Evolutionary conservation across 2,113 vertebrate species (phyloP).

Genomic region (Scortum barcoo): DNA sequence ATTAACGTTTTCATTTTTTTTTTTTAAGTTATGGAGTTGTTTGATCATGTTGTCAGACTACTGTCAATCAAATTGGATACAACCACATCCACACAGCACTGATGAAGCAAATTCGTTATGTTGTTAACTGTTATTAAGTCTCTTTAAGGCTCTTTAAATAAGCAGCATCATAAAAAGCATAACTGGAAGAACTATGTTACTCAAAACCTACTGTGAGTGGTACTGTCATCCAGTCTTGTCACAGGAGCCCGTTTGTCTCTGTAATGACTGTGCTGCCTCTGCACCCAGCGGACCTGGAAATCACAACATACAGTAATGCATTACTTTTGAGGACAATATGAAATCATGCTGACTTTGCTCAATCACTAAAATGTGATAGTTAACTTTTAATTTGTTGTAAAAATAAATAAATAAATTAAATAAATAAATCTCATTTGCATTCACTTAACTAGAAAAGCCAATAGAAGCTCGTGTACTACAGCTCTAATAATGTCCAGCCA

Average conservation of each 20-base stretch:
- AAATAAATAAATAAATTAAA: not conserved
- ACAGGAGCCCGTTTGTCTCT: slow-evolving; percentile 63
- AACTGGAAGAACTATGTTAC: not conserved
- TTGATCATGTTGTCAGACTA: not conserved
- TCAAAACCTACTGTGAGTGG: slow-evolving; percentile 45
- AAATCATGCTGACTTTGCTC: not conserved
- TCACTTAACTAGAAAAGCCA: not conserved
- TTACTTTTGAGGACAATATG: not conserved
- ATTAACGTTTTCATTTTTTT: not conserved
- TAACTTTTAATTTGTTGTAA: not conserved
- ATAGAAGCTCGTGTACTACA: not conserved
- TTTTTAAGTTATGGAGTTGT: not conserved
- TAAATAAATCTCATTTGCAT: not conserved
- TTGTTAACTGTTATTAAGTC: not conserved
- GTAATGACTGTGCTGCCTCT: slow-evolving; percentile 60
- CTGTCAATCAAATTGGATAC: too few relatives aligned
- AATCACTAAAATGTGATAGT: not conserved
- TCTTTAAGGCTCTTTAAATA: not conserved
- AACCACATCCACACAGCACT: not conserved
- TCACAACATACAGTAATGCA: slow-evolving; percentile 17
- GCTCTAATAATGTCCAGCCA: slow-evolving; percentile 10
- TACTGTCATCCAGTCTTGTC: slow-evolving; percentile 2
- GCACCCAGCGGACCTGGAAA: slow-evolving; percentile 70
- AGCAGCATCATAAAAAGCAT: not conserved
- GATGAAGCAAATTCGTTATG: not conserved